These are phyloP conservation scores for Pseudomyrmex dendroicus DNA, from an alignment of 1,140 invertebrate species.

Conservation along the genomic window DNA sequence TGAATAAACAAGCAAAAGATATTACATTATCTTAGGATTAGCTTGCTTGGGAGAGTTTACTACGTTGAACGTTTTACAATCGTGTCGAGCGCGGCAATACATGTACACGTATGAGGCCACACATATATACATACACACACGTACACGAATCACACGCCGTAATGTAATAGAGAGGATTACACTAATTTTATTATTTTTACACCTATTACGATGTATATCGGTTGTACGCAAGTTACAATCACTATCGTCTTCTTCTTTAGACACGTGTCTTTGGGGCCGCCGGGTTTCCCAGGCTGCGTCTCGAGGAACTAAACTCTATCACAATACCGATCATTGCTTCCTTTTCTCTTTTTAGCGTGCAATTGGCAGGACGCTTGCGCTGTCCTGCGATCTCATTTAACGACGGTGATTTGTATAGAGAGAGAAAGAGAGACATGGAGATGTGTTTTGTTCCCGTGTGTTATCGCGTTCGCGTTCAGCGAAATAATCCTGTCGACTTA, in stretches of 20 bases:
- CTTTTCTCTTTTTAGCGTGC: conserved; percentile 32
- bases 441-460: background rate
- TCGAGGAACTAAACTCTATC: conserved; percentile 66
- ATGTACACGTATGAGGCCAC: conserved; percentile 41
- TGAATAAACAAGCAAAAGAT: conserved; percentile 76
- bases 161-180: conserved; percentile 78
- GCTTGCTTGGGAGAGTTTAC: conserved; percentile 83
- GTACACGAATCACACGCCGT: conserved; percentile 65
- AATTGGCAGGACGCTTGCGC: background rate
- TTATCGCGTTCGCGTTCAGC: background rate
- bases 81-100: conserved; percentile 68
- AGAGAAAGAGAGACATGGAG: background rate
- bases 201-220: conserved; percentile 74
- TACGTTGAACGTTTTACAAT: conserved; percentile 73
- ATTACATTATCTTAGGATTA: conserved; percentile 85
- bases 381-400: conserved; percentile 28
- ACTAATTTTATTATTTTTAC: conserved; percentile 84
- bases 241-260: conserved; percentile 76
- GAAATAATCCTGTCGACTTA: background rate
- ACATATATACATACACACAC: conserved; percentile 54
- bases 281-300: conserved; percentile 68
- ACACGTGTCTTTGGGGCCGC: conserved; percentile 72
- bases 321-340: background rate
- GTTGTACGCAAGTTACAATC: conserved; percentile 81
- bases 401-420: conserved; percentile 15